Evolutionary conservation across 2,113 vertebrate genomes (phyloP).

Genomic region (Gymnorhina tibicen): DNA sequence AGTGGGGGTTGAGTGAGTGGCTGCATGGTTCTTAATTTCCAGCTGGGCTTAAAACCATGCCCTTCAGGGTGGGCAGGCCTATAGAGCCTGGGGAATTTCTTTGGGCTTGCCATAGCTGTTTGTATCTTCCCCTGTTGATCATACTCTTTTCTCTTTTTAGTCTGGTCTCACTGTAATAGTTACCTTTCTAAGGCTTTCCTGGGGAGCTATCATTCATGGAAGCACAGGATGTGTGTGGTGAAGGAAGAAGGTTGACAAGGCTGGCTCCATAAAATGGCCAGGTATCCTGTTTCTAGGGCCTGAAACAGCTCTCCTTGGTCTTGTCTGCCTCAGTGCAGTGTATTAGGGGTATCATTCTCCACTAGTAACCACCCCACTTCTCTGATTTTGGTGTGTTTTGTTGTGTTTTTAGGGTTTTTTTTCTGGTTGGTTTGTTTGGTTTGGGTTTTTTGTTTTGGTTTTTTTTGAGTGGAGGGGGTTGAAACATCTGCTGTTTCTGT

Average conservation of each 20-base stretch:
- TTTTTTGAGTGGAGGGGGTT: not conserved
- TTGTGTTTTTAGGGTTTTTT: no score
- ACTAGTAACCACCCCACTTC: not conserved
- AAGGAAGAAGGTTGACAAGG: not conserved
- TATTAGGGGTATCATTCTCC: not conserved
- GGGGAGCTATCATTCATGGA: not conserved
- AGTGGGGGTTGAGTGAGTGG: accelerated
- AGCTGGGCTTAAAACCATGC: not conserved
- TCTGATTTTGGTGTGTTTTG: not conserved
- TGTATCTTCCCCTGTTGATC: not conserved
- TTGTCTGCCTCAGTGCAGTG: not conserved
- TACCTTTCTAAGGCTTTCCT: not conserved
- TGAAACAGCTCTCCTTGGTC: not conserved
- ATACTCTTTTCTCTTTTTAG: not conserved
- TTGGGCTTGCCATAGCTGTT: not conserved
- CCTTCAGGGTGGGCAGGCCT: not conserved
- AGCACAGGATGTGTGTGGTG: not conserved
- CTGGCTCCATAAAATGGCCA: not conserved
- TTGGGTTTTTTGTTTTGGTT: not conserved
- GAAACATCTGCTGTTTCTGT: not conserved
- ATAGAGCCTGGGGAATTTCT: not conserved
- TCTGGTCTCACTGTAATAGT: not conserved
- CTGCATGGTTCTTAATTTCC: not conserved
- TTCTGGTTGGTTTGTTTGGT: no score
- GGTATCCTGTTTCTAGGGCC: not conserved